Evolutionary conservation across 2,888 invertebrate species (phyloP).

Genomic region (Pyralis farinalis): DNA sequence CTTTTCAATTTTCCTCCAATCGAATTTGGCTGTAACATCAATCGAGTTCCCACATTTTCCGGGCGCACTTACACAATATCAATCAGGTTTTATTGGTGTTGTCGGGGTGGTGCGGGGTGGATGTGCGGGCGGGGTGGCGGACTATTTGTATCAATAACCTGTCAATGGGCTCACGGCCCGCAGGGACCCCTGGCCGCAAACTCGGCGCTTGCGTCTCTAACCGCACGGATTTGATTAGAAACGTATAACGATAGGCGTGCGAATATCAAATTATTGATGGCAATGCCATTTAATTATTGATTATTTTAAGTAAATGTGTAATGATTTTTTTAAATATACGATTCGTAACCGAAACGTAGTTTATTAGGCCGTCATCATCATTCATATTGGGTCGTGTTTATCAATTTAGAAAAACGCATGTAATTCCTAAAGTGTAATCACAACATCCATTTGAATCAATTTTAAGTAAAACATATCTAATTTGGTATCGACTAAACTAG

Average conservation of each 20-base stretch:
- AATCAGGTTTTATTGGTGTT: slow-evolving; percentile 81
- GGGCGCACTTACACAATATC: slow-evolving; percentile 80
- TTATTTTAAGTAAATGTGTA: no score
- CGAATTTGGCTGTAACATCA: slow-evolving; percentile 79
- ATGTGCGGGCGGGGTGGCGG: slow-evolving; percentile 45
- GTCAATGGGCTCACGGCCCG: slow-evolving; percentile 76
- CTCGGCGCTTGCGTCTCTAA: slow-evolving; percentile 58
- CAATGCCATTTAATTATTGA: slow-evolving; percentile 3
- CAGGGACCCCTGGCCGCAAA: slow-evolving; percentile 62
- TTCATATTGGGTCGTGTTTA: no score
- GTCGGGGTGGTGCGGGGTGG: slow-evolving; percentile 53
- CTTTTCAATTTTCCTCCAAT: slow-evolving; percentile 80
- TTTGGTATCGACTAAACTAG: no score
- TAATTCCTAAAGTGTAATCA: no score
- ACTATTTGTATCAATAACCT: slow-evolving; percentile 82
- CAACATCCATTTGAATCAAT: no score
- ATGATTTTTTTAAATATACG: no score
- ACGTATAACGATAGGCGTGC: slow-evolving; percentile 57
- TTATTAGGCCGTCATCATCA: no score
- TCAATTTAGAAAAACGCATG: no score
- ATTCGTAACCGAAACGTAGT: no score
- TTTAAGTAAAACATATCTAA: no score
- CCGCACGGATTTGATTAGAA: slow-evolving; percentile 74
- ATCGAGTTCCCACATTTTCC: slow-evolving; percentile 81
- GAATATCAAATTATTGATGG: slow-evolving; percentile 28